Conservation (phyloP, 2,113 vertebrate genomes). For the Podarcis raffonei region DNA sequence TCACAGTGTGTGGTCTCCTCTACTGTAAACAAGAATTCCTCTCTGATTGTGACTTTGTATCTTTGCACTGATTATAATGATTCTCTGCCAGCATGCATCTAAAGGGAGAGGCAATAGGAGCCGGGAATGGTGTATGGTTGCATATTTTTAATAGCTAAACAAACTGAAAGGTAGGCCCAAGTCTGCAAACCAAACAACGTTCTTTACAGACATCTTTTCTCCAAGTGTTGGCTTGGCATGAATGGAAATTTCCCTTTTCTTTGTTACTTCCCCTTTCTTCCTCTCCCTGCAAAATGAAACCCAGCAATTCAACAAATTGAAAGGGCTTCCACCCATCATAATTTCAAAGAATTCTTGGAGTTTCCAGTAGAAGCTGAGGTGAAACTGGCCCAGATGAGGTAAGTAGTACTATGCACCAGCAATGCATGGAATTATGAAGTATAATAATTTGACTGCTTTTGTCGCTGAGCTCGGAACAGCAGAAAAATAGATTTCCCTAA, state of each 20-base stretch:
- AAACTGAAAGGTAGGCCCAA: constrained; percentile 35
- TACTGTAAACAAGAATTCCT: constrained; percentile 76
- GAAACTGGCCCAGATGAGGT: neutral
- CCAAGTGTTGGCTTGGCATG: neutral
- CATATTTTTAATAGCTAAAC: constrained; percentile 14
- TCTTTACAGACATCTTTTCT: neutral
- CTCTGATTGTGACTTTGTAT: constrained; percentile 74
- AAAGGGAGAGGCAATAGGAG: constrained; percentile 49
- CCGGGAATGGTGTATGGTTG: neutral
- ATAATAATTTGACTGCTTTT: neutral
- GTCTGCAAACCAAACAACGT: constrained; percentile 6
- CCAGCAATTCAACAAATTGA: constrained; percentile 12
- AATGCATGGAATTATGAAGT: neutral
- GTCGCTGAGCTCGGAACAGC: neutral
- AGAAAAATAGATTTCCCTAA: neutral
- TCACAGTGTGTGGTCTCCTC: constrained; percentile 74
- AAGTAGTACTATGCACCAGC: neutral
- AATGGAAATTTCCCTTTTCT: neutral
- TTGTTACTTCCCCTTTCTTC: neutral
- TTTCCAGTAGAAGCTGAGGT: neutral
- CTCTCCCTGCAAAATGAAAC: neutral
- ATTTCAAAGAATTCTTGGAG: neutral
- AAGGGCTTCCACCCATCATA: neutral
- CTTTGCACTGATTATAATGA: constrained; percentile 76
- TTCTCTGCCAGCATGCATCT: constrained; percentile 71